These are phyloP conservation scores for Heliconius nattereri DNA, from an alignment of 1,140 invertebrate species.

Conservation along the genomic window DNA sequence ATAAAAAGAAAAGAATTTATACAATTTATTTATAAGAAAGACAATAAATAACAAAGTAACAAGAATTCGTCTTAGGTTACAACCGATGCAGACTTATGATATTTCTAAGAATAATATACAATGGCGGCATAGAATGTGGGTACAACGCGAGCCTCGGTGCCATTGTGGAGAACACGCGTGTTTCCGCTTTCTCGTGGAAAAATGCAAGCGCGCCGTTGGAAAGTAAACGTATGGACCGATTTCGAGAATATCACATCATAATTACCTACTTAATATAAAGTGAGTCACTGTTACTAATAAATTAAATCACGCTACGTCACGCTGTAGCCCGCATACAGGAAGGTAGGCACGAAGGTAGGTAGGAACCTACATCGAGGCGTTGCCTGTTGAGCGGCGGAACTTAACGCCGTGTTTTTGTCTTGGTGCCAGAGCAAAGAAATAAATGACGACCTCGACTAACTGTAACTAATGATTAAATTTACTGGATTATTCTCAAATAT, in stretches of 20 bases:
- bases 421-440: too few species aligned
- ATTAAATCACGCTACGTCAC: too few species aligned
- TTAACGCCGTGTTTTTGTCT: too few species aligned
- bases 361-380: too few species aligned
- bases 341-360: too few species aligned
- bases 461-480: constrained; percentile 30
- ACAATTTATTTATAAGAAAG: neutral
- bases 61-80: constrained; percentile 23
- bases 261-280: constrained; percentile 42
- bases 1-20: neutral
- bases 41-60: neutral
- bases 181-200: constrained; percentile 80
- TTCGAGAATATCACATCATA: constrained; percentile 63
- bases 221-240: constrained; percentile 70
- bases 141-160: constrained; percentile 62
- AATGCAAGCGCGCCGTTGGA: constrained; percentile 75
- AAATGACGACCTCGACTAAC: neutral
- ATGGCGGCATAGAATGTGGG: constrained; percentile 67
- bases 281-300: constrained; percentile 36
- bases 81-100: constrained; percentile 22
- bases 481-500: neutral
- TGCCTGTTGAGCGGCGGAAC: too few species aligned
- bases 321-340: too few species aligned
- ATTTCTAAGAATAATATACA: constrained; percentile 74
- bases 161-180: constrained; percentile 74